These are phyloP conservation scores for Muricea muricata DNA, from an alignment of 92 coral and sea anemone species.

Conservation along the genomic window DNA sequence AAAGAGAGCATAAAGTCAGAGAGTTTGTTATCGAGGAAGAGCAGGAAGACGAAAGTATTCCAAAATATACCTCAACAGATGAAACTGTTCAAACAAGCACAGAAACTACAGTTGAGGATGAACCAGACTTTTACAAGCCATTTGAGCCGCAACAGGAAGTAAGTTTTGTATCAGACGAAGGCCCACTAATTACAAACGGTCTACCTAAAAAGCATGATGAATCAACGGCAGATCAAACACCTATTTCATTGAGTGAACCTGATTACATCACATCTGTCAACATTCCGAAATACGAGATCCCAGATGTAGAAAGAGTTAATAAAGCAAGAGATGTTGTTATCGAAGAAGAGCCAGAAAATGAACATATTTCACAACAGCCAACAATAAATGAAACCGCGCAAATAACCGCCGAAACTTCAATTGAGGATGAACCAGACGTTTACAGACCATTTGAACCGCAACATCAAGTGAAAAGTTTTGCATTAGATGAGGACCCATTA, in stretches of 20 bases:
- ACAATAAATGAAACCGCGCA: background rate
- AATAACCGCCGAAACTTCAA: background rate
- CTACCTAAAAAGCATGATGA: background rate
- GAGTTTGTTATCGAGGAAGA: background rate
- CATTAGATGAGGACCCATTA: background rate
- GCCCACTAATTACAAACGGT: background rate
- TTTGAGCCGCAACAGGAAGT: constrained; percentile 1
- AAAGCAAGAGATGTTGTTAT: background rate
- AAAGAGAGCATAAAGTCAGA: background rate
- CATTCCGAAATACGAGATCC: background rate
- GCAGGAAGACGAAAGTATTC: background rate
- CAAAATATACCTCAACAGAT: background rate
- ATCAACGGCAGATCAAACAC: background rate
- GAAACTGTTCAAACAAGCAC: background rate
- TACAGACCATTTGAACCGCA: constrained; percentile 6
- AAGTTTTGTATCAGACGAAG: background rate
- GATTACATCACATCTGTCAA: background rate
- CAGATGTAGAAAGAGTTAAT: background rate
- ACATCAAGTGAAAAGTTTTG: background rate
- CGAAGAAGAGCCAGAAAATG: background rate
- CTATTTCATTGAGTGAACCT: background rate
- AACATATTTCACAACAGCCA: background rate
- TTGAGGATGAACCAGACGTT: constrained; percentile 3
- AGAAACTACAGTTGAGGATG: background rate
- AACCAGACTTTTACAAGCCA: constrained; percentile 7